A percentile compares a stretch with the other conserved stretches of the same genome.
Evolutionary conservation across 2,113 vertebrate genomes (phyloP).

Genomic region (Poecilia latipinna): DNA sequence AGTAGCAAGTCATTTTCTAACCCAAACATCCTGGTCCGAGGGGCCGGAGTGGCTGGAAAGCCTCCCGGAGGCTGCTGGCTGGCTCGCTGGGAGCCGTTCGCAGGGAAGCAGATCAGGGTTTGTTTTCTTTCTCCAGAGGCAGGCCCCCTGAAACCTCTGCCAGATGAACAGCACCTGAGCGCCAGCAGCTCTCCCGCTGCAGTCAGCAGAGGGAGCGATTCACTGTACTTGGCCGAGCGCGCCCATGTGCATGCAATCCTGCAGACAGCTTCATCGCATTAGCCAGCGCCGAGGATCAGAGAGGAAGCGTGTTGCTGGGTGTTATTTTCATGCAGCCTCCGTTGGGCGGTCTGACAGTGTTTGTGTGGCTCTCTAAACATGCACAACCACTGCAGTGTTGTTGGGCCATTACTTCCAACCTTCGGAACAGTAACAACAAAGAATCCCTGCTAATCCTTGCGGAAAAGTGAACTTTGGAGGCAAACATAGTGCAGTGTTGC

Average conservation of each 20-base stretch:
- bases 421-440: background rate
- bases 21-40: constrained; percentile 83
- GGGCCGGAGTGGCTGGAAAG: constrained; percentile 63
- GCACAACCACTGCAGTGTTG: constrained; percentile 25
- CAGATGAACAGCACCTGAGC: constrained; percentile 80
- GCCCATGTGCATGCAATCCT: constrained; percentile 24
- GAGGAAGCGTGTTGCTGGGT: constrained; percentile 7
- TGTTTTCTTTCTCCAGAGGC: constrained; percentile 75
- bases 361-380: constrained; percentile 52
- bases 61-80: constrained; percentile 64
- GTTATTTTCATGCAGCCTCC: constrained; percentile 26
- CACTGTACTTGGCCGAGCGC: constrained; percentile 25
- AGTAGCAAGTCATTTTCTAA: constrained; percentile 82
- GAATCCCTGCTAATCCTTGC: background rate
- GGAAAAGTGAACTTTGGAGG: constrained; percentile 15
- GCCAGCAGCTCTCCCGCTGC: constrained; percentile 28
- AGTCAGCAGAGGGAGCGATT: constrained; percentile 65
- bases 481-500: constrained; percentile 15
- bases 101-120: constrained; percentile 72
- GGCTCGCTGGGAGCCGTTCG: constrained; percentile 60
- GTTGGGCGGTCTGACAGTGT: constrained; percentile 30
- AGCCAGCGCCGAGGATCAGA: constrained; percentile 10
- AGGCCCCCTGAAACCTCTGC: constrained; percentile 69
- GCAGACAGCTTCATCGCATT: constrained; percentile 40
- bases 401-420: constrained; percentile 7